Evolutionary conservation across 35 echinoderm and acorn worm species (phyloP).

Genomic region (Ophioderma brevispina): DNA sequence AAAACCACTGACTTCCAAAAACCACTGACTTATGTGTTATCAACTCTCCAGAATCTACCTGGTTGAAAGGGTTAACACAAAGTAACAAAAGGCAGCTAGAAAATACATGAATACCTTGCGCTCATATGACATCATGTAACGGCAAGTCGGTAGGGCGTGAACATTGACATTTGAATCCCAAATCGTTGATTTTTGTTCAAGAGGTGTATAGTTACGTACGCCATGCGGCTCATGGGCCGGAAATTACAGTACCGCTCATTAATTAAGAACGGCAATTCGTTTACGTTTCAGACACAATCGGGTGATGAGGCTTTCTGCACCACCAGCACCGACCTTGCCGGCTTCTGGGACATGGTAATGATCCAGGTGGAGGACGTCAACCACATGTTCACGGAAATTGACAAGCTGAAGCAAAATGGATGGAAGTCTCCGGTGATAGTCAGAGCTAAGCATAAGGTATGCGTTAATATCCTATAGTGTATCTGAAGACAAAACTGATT

Average conservation of each 20-base stretch:
- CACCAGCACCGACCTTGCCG: slow-evolving; percentile 79
- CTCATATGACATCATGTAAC: too few species aligned
- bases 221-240: not conserved
- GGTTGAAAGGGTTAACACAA: too few species aligned
- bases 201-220: not conserved
- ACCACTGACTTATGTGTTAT: too few species aligned
- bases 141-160: too few species aligned
- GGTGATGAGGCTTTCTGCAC: slow-evolving; percentile 41
- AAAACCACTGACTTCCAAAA: too few species aligned
- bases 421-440: slow-evolving; percentile 63
- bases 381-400: slow-evolving; percentile 87
- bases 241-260: too few species aligned
- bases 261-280: too few species aligned
- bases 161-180: not conserved
- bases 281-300: slow-evolving; percentile 33
- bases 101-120: too few species aligned
- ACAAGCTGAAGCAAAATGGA: slow-evolving; percentile 70
- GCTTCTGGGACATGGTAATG: slow-evolving; percentile 99
- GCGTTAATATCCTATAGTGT: too few species aligned
- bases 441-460: not conserved
- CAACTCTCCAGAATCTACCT: too few species aligned
- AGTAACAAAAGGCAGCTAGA: too few species aligned
- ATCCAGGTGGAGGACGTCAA: slow-evolving; percentile 97
- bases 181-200: not conserved
- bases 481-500: too few species aligned